phyloP scores from a whole-genome alignment of 2,113 vertebrate species.

The Girardinichthys multiradiatus region DNA sequence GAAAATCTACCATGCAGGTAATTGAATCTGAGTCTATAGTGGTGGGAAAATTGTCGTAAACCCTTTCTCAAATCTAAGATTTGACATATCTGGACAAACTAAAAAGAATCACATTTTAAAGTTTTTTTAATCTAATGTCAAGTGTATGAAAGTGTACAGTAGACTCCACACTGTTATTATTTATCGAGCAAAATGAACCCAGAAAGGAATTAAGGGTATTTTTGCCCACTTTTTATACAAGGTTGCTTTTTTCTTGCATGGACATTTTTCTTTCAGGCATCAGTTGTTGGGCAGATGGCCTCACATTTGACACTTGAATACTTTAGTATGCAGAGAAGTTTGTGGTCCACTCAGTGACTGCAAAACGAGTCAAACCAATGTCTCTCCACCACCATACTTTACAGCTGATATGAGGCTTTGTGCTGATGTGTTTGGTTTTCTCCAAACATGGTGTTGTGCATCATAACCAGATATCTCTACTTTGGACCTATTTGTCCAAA shows the following conservation, averaged over 20 bases:
- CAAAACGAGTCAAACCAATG: neutral
- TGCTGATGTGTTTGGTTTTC: neutral
- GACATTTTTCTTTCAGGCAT: neutral
- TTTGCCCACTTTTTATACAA: neutral
- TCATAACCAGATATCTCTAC: too few species aligned
- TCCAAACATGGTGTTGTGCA: too few species aligned
- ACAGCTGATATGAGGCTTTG: neutral
- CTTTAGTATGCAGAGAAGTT: too few species aligned
- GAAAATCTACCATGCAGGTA: neutral
- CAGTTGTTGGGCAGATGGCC: neutral
- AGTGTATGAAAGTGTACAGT: too few species aligned
- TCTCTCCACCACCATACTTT: neutral
- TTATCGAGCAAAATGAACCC: neutral
- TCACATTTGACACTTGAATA: neutral
- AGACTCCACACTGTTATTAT: too few species aligned
- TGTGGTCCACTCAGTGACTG: too few species aligned
- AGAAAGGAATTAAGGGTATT: neutral
- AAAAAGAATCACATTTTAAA: too few species aligned
- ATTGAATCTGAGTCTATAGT: neutral
- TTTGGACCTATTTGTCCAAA: too few species aligned
- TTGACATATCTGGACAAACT: too few species aligned
- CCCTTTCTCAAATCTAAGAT: neutral
- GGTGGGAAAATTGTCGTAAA: neutral
- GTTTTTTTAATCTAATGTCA: too few species aligned
- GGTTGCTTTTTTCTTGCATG: neutral